Base-by-base conservation (phyloP, 2,888 invertebrate species). In the Aplocera efformata region DNA sequence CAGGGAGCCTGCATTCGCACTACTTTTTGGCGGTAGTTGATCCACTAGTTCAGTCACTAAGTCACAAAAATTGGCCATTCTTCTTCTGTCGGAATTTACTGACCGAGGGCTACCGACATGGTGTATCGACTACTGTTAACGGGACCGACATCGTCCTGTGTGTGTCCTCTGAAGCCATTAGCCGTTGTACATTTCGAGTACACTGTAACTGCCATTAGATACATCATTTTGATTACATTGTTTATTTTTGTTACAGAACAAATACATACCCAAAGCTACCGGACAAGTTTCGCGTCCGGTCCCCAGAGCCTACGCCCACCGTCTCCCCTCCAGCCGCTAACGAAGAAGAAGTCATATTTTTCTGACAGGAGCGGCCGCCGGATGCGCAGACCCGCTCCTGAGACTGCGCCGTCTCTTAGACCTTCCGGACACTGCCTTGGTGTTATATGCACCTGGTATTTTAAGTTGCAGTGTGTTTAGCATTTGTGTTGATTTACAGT, bases 211-310 rank as follows among this genome's bases (percentile, higher is more conserved):
- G n/a, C n/a, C n/a, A n/a, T n/a, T n/a, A n/a, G n/a, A n/a, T n/a
- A n/a, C n/a, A n/a, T n/a, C n/a, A n/a, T n/a, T n/a, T 17, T 3
- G 3, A 17, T 3, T 17, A 17, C 2, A 17, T 17, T 17, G 13
- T 3, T 2, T 17, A 3, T 17, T 5, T 3, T 17, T 17, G 13
- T 39, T 58, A 1, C 65, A 90, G 93, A 66, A 93, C 93, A 21
- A 92, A 93, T 75, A 93, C 93, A 0, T 93, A 93, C 75, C 93
- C 93, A 10, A 93, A 93, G 71, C 73, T 93, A 34, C 92, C 93
- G 28, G 92, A 93, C 55, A 91, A 92, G 68, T 92, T 92, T 77
- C 90, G 92, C 43, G 89, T 91, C 29, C 89, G 91, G 6, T 90
- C 90, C 1, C 90, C 91, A 6, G 88, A 88, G 24, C 48, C 56